Evolutionary conservation across 2,113 vertebrate species (phyloP).

Genomic region (Sarotherodon lohbergeri): DNA sequence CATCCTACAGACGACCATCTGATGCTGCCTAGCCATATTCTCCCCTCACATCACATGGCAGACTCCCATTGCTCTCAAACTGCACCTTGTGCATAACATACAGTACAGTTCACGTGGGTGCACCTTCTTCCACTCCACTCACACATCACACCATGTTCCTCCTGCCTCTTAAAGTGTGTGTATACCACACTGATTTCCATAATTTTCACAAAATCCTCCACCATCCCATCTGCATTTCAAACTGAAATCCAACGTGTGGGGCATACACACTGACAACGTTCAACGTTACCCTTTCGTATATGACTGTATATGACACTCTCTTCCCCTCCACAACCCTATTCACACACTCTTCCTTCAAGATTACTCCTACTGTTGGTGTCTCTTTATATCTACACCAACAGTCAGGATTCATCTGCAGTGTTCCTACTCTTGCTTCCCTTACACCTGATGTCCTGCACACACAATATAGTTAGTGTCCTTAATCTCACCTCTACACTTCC

Average conservation of each 20-base stretch:
- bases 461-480: background rate
- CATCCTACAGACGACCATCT: background rate
- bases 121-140: background rate
- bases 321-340: background rate
- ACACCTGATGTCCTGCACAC: background rate
- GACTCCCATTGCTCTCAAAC: background rate
- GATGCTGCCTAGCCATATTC: background rate
- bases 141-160: background rate
- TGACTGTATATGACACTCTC: background rate
- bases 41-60: background rate
- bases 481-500: background rate
- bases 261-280: background rate
- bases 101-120: background rate
- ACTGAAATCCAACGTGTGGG: background rate
- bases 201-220: background rate
- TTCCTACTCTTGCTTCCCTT: background rate
- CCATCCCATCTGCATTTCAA: background rate
- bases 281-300: background rate
- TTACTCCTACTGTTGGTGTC: background rate
- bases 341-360: background rate
- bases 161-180: background rate
- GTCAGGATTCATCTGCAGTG: background rate
- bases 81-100: background rate
- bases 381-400: background rate
- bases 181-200: background rate